Conservation (phyloP, 53 echinoderm and acorn worm genomes). For the Holothuria scabra region DNA sequence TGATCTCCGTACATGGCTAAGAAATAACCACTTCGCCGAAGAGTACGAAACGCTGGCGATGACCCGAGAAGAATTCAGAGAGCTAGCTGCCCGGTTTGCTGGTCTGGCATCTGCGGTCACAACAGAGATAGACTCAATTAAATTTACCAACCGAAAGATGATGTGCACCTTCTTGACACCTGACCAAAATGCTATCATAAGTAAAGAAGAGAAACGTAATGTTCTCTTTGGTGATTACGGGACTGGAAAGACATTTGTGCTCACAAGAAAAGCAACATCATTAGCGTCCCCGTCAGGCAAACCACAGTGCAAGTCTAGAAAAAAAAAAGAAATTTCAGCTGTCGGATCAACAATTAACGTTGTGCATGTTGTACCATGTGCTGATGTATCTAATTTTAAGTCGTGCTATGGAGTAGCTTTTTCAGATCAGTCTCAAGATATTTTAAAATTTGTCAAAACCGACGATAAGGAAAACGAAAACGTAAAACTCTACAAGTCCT, state of each 20-base stretch:
- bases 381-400: conserved; percentile 29
- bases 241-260: too few species aligned
- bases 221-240: too few species aligned
- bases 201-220: background rate
- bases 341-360: background rate
- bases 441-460: background rate
- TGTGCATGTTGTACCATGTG: conserved; percentile 20
- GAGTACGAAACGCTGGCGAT: background rate
- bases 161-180: conserved; percentile 15
- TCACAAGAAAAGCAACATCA: too few species aligned
- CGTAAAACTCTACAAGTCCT: background rate
- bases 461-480: background rate
- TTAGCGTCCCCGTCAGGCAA: background rate
- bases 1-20: background rate
- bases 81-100: conserved; percentile 10
- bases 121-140: conserved; percentile 6
- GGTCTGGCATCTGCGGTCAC: background rate
- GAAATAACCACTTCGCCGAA: background rate
- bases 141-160: conserved; percentile 5
- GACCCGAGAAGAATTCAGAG: background rate
- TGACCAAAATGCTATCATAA: background rate
- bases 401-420: conserved; percentile 8
- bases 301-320: background rate
- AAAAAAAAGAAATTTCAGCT: background rate
- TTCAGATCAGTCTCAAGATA: background rate